Conservation (phyloP, 1,140 invertebrate species). For the Amphibalanus amphitrite region DNA sequence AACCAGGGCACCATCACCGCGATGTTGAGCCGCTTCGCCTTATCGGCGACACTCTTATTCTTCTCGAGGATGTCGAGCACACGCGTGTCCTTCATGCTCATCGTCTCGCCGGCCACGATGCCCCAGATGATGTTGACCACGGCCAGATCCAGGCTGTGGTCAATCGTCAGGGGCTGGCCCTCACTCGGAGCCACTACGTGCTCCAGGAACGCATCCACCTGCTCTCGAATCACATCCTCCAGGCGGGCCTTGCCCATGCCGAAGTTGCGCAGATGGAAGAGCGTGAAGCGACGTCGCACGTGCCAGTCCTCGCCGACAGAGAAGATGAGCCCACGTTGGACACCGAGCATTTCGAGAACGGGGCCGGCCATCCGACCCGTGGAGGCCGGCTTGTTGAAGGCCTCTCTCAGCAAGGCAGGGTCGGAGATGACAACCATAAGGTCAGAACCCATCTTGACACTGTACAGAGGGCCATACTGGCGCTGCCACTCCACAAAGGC, state of each 20-base stretch:
- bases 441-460: neutral
- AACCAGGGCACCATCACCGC: neutral
- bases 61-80: neutral
- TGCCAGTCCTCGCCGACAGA: slow-evolving; percentile 3
- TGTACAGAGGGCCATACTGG: neutral
- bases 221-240: slow-evolving; percentile 5
- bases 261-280: no score
- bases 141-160: neutral
- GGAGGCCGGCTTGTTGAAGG: neutral
- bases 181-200: neutral
- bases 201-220: slow-evolving; percentile 2
- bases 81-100: neutral
- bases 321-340: neutral
- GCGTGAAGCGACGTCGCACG: slow-evolving; percentile 7
- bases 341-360: neutral
- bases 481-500: no score
- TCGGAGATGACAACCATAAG: neutral
- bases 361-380: neutral
- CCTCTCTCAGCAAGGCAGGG: neutral
- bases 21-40: neutral
- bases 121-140: neutral
- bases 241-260: slow-evolving; percentile 12
- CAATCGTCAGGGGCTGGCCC: neutral
- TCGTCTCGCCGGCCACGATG: neutral
- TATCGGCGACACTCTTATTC: neutral